phyloP scores from a whole-genome alignment of 2,113 vertebrate species.

The Todiramphus saurophagus region DNA sequence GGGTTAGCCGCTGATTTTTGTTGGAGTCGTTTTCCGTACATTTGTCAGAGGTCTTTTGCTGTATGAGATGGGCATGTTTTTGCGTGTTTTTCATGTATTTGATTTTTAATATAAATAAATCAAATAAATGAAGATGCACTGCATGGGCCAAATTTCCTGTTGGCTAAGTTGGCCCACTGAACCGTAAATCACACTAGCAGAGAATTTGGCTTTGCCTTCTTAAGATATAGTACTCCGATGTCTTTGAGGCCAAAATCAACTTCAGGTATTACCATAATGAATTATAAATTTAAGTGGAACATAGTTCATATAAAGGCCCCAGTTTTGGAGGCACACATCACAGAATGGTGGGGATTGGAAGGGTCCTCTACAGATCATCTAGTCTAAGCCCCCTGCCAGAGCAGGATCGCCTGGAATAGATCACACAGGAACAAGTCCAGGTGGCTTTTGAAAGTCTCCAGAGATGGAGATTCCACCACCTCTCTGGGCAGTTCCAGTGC shows the following conservation, averaged over 20 bases:
- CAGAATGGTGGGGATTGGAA: too few relatives aligned
- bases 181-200: not conserved
- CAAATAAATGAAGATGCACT: slow-evolving; percentile 3
- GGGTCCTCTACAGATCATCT: too few relatives aligned
- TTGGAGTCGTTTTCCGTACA: slow-evolving; percentile 10
- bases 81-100: not conserved
- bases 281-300: slow-evolving; percentile 26
- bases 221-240: not conserved
- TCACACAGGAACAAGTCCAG: too few relatives aligned
- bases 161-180: not conserved
- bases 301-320: not conserved
- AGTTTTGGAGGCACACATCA: not conserved
- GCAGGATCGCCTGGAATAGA: too few relatives aligned
- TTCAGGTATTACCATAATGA: slow-evolving; percentile 4
- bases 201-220: not conserved
- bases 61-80: not conserved
- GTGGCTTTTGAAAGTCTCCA: too few relatives aligned
- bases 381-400: too few relatives aligned
- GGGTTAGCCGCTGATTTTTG: slow-evolving; percentile 34
- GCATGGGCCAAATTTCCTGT: not conserved
- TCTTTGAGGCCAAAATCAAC: slow-evolving; percentile 17
- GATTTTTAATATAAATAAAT: slow-evolving; percentile 25
- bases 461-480: too few relatives aligned
- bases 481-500: too few relatives aligned
- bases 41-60: slow-evolving; percentile 3